Percentiles rank a stretch among this genome's conserved stretches.
Evolutionary conservation across 2,888 invertebrate species (phyloP).

Genomic region (Carcina quercana): DNA sequence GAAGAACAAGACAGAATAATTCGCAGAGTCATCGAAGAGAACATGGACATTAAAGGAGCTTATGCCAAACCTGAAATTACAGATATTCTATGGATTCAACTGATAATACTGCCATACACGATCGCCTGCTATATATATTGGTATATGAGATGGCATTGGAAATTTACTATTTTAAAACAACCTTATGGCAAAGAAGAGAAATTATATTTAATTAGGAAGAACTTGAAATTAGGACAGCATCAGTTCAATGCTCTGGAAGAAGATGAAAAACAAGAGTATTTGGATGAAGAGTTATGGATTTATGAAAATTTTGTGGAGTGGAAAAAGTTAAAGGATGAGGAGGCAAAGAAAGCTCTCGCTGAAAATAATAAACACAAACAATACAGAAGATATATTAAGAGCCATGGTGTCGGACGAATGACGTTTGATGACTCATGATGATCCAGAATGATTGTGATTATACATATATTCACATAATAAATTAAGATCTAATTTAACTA

Average conservation of each 20-base stretch:
- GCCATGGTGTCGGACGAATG: slow-evolving; percentile 91
- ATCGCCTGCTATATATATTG: slow-evolving; percentile 81
- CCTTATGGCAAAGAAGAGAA: slow-evolving; percentile 90
- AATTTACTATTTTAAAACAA: slow-evolving; percentile 81
- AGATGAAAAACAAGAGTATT: slow-evolving; percentile 80
- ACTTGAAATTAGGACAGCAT: slow-evolving; percentile 81
- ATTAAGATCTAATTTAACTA: neutral
- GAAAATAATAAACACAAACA: slow-evolving; percentile 92
- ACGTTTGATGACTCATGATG: slow-evolving; percentile 89
- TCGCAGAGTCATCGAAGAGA: slow-evolving; percentile 88
- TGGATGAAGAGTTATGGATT: slow-evolving; percentile 87
- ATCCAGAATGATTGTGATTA: slow-evolving; percentile 10
- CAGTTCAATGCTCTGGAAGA: slow-evolving; percentile 85
- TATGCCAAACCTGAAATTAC: slow-evolving; percentile 88
- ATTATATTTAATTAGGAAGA: slow-evolving; percentile 86
- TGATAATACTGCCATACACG: slow-evolving; percentile 86
- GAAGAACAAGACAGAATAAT: slow-evolving; percentile 88
- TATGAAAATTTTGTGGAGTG: slow-evolving; percentile 85
- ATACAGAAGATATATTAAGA: slow-evolving; percentile 92
- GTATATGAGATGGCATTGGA: slow-evolving; percentile 88
- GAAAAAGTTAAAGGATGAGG: slow-evolving; percentile 89
- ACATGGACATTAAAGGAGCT: slow-evolving; percentile 95
- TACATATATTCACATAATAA: slow-evolving; percentile 1
- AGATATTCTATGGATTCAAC: slow-evolving; percentile 89
- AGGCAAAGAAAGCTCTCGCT: slow-evolving; percentile 87